These are phyloP conservation scores for Labrus mixtus DNA, from an alignment of 2,113 vertebrate genomes.

Conservation along the genomic window DNA sequence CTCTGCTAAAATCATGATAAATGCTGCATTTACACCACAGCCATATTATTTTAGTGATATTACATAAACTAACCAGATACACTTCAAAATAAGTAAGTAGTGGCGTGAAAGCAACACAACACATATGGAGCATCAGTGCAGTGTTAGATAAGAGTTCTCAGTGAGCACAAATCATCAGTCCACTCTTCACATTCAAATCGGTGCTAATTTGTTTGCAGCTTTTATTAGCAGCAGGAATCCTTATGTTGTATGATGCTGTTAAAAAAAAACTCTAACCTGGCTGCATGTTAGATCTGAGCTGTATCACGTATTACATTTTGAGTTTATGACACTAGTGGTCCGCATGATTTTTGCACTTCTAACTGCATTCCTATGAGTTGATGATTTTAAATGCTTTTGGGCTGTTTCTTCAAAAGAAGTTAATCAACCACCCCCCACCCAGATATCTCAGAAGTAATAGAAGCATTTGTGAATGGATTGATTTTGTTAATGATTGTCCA, in stretches of 20 bases:
- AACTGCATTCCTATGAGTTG: too few species aligned
- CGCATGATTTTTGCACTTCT: too few species aligned
- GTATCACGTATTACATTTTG: slow-evolving; percentile 3
- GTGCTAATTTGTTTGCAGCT: background rate
- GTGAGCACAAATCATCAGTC: background rate
- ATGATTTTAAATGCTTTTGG: too few species aligned
- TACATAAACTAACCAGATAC: background rate
- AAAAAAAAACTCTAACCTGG: slow-evolving; percentile 36
- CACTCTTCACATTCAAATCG: background rate
- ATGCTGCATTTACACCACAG: too few species aligned
- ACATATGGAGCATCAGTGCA: background rate
- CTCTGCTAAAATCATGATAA: background rate
- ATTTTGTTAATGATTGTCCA: slow-evolving; percentile 25
- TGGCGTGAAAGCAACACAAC: background rate
- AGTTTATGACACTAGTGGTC: too few species aligned
- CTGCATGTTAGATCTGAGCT: slow-evolving; percentile 24
- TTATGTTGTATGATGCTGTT: background rate
- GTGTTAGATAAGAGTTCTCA: background rate
- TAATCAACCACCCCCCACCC: slow-evolving; percentile 14
- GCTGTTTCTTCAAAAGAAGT: slow-evolving; percentile 4
- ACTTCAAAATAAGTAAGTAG: background rate
- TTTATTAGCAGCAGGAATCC: slow-evolving; percentile 4
- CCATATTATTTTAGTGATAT: background rate
- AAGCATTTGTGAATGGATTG: slow-evolving; percentile 5
- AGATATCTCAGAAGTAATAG: slow-evolving; percentile 2